A percentile compares a stretch with the other conserved stretches of the same genome.
These are phyloP conservation scores for Enteromius fasciolatus DNA, from an alignment of 2,797 vertebrate genomes.

Conservation along the genomic window DNA sequence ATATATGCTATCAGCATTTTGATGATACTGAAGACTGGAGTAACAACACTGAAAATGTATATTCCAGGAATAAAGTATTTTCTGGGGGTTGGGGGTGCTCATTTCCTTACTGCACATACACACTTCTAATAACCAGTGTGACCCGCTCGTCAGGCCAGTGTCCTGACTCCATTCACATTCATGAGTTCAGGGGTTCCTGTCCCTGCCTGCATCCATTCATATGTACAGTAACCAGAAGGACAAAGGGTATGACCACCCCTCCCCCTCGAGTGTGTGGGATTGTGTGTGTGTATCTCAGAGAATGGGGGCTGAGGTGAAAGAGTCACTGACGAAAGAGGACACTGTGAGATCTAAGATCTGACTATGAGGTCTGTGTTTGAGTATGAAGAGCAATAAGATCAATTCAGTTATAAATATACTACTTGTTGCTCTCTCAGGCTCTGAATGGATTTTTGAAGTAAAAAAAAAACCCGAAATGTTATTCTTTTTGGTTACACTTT, in stretches of 20 bases:
- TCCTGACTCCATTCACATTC: constrained; percentile 41
- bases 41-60: neutral
- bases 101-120: constrained; percentile 20
- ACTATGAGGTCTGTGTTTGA: neutral
- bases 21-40: neutral
- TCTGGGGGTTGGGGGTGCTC: no score
- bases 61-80: neutral
- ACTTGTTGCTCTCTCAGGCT: neutral
- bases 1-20: no score
- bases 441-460: neutral
- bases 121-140: constrained; percentile 29
- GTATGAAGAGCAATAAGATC: neutral
- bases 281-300: constrained; percentile 52
- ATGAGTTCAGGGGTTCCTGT: constrained; percentile 38
- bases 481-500: neutral
- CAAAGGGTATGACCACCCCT: constrained; percentile 41
- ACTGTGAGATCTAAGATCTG: neutral
- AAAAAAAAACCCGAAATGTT: neutral
- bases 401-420: neutral
- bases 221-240: constrained; percentile 55
- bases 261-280: constrained; percentile 51
- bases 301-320: constrained; percentile 1
- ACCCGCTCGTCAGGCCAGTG: constrained; percentile 24
- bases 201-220: constrained; percentile 46
- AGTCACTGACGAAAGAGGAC: neutral